Evolutionary conservation across 2,888 invertebrate species (phyloP).

Genomic region (Bellardia pandia): DNA sequence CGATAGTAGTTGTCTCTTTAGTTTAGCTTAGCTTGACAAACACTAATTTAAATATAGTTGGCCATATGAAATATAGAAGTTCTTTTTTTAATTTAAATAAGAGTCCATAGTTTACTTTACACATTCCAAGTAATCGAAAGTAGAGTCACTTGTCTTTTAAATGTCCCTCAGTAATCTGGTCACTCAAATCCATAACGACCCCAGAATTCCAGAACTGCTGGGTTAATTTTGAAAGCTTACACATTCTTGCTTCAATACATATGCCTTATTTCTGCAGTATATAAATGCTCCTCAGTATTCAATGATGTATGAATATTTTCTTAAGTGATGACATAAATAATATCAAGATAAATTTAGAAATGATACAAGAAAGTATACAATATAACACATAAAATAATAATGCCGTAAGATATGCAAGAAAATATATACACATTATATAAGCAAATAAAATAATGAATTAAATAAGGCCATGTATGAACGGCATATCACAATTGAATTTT

Average conservation of each 20-base stretch:
- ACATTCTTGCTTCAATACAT: background rate
- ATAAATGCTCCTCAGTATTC: background rate
- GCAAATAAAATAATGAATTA: too few species aligned
- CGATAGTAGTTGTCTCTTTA: too few species aligned
- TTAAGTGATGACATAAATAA: slow-evolving; percentile 21
- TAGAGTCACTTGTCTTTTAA: too few species aligned
- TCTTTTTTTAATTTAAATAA: too few species aligned
- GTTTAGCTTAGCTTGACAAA: too few species aligned
- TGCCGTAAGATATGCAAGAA: slow-evolving; percentile 1
- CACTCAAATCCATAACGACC: too few species aligned
- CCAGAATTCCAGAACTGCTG: too few species aligned
- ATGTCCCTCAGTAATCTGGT: too few species aligned
- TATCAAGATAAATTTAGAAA: slow-evolving; percentile 5
- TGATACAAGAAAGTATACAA: background rate
- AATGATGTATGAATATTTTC: slow-evolving; percentile 8
- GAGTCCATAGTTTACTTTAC: too few species aligned
- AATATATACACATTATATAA: background rate
- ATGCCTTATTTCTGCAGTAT: background rate
- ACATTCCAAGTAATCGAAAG: too few species aligned
- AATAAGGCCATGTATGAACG: background rate
- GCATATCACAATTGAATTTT: background rate
- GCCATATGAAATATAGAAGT: too few species aligned
- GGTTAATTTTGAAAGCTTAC: background rate
- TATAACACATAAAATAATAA: background rate
- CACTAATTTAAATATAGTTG: too few species aligned